Evolutionary conservation across 2,113 vertebrate species (phyloP).

Genomic region (Callionymus lyra): DNA sequence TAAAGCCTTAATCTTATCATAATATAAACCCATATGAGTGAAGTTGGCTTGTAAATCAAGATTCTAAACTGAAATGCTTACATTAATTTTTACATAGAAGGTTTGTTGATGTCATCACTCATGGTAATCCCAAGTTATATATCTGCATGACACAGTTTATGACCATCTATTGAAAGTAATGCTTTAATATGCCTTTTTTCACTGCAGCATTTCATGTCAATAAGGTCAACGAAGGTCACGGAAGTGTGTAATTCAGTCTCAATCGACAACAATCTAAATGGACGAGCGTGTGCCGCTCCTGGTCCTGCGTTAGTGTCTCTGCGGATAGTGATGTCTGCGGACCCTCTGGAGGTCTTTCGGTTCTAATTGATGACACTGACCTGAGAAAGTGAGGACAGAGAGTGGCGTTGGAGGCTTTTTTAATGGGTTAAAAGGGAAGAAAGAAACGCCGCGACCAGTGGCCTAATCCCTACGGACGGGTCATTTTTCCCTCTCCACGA

Average conservation of each 20-base stretch:
- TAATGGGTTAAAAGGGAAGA: conserved; percentile 31
- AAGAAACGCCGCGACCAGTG: conserved; percentile 37
- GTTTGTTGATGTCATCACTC: too few relatives aligned
- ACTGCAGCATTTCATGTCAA: conserved; percentile 37
- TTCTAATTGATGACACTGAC: conserved; percentile 83
- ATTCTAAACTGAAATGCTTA: too few relatives aligned
- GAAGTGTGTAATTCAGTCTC: conserved; percentile 39
- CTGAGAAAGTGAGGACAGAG: conserved; percentile 51
- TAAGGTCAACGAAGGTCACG: conserved; percentile 30
- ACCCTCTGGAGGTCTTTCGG: conserved; percentile 69
- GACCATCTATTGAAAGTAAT: too few relatives aligned
- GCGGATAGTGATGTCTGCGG: conserved; percentile 69
- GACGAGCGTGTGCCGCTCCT: conserved; percentile 7
- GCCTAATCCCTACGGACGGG: conserved; percentile 46
- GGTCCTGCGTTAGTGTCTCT: conserved; percentile 55
- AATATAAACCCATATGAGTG: too few relatives aligned
- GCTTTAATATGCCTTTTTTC: background rate
- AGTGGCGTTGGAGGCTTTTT: conserved; percentile 23
- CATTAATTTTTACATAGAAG: too few relatives aligned
- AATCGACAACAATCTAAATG: conserved; percentile 34
- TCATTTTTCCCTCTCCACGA: conserved; percentile 74
- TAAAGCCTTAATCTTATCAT: too few relatives aligned
- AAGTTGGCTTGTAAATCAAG: too few relatives aligned
- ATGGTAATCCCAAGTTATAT: too few relatives aligned
- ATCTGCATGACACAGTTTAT: background rate